Evolutionary conservation across 2,888 invertebrate species (phyloP).

Genomic region (Diaperis boleti): DNA sequence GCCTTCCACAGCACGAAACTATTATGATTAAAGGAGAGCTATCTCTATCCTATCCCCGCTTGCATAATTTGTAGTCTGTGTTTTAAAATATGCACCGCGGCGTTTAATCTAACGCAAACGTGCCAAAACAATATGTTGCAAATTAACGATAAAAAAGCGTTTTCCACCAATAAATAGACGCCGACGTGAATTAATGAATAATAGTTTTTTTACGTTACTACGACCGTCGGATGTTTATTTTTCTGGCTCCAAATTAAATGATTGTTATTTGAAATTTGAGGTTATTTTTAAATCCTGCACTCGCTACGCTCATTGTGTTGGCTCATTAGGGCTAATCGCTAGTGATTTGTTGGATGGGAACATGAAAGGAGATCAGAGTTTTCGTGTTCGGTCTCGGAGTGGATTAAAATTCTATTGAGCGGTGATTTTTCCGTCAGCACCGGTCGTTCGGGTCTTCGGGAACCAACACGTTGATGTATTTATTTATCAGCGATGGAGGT

Average conservation of each 20-base stretch:
- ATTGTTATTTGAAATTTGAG: conserved; percentile 9
- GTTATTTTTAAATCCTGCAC: conserved; percentile 23
- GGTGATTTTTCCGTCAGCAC: conserved; percentile 17
- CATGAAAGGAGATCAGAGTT: conserved; percentile 4
- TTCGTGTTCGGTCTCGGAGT: background rate
- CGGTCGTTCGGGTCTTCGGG: background rate
- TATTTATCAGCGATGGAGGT: conserved; percentile 6
- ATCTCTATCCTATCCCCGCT: too few relatives aligned
- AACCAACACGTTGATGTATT: conserved; percentile 19
- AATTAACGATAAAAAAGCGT: too few relatives aligned
- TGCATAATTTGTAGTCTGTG: too few relatives aligned
- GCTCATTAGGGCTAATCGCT: conserved; percentile 5
- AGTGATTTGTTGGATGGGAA: conserved; percentile 14
- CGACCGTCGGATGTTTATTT: conserved; percentile 3
- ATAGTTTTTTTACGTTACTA: conserved; percentile 1
- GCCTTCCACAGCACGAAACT: too few relatives aligned
- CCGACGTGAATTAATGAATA: too few relatives aligned
- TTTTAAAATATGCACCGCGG: too few relatives aligned
- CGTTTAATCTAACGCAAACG: too few relatives aligned
- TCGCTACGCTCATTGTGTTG: too few relatives aligned
- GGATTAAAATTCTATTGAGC: conserved; percentile 11
- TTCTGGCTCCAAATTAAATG: conserved; percentile 15
- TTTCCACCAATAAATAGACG: too few relatives aligned
- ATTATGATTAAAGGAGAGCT: too few relatives aligned
- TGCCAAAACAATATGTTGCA: too few relatives aligned